Conservation (phyloP, 2,113 vertebrate genomes). For the Sorex araneus region DNA sequence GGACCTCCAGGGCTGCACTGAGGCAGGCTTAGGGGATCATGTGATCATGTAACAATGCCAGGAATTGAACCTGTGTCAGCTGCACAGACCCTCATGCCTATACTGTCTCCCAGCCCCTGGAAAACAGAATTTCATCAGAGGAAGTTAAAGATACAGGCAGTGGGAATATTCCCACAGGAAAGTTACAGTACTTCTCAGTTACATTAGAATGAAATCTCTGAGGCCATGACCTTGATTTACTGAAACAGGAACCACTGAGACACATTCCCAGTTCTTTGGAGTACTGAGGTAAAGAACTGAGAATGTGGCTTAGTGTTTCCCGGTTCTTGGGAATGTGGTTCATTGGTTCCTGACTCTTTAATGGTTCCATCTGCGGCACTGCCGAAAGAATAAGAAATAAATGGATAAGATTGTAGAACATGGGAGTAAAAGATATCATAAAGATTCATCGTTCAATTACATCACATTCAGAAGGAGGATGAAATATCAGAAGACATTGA, state of each 20-base stretch:
- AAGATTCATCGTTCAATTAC: background rate
- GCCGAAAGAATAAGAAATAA: conserved; percentile 5
- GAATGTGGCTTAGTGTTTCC: too few species aligned
- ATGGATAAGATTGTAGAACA: background rate
- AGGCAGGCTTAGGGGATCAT: too few species aligned
- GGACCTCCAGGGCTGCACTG: too few species aligned
- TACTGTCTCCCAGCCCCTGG: too few species aligned
- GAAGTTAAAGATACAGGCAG: background rate
- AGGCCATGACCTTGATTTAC: background rate
- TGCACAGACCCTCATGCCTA: too few species aligned
- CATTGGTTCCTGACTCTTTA: too few species aligned
- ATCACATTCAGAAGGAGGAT: background rate
- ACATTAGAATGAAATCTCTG: background rate
- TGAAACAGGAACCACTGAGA: background rate
- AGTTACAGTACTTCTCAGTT: background rate
- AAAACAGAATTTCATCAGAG: background rate
- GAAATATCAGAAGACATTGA: background rate
- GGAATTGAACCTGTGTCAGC: too few species aligned
- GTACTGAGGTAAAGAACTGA: too few species aligned
- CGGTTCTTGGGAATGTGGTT: too few species aligned
- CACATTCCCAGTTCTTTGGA: too few species aligned
- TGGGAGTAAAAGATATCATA: background rate
- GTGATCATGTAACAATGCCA: too few species aligned
- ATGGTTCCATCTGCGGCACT: background rate
- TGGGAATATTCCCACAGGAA: background rate